Percentiles rank a stretch among this genome's conserved stretches.
Conservation (phyloP, 2,797 vertebrate genomes). For the Linurgus olivaceus region DNA sequence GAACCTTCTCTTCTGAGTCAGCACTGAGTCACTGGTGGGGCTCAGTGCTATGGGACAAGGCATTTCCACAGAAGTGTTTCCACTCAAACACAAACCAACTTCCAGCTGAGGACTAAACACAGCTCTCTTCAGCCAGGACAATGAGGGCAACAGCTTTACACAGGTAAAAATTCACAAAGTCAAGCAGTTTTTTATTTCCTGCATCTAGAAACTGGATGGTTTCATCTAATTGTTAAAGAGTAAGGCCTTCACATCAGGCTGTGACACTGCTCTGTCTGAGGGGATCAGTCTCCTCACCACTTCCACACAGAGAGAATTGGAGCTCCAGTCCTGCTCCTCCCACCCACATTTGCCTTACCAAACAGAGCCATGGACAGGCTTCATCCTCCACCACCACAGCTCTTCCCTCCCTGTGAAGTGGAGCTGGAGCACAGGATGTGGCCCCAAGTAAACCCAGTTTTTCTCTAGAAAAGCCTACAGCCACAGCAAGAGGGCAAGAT, state of each 20-base stretch:
- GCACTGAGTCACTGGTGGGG: background rate
- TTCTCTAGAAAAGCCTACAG: background rate
- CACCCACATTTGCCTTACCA: background rate
- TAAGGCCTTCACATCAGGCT: background rate
- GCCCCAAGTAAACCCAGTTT: fast-evolving
- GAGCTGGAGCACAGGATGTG: background rate
- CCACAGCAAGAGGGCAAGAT: background rate
- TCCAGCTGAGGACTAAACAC: background rate
- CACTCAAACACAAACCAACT: background rate
- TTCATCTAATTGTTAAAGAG: background rate
- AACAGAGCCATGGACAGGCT: background rate
- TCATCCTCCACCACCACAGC: background rate
- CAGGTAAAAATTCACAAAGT: background rate
- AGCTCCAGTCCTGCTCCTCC: background rate
- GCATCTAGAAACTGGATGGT: background rate
- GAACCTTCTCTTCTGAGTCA: constrained; percentile 13
- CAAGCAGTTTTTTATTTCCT: background rate
- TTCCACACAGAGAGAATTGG: background rate
- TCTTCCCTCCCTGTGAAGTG: background rate
- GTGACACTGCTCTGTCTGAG: background rate
- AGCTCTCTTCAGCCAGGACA: background rate
- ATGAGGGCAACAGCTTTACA: background rate
- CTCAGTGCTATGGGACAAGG: background rate
- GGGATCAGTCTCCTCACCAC: background rate
- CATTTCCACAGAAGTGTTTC: background rate